These are phyloP conservation scores for Palythoa heliodiscus DNA, from an alignment of 92 coral and sea anemone species.

Conservation along the genomic window DNA sequence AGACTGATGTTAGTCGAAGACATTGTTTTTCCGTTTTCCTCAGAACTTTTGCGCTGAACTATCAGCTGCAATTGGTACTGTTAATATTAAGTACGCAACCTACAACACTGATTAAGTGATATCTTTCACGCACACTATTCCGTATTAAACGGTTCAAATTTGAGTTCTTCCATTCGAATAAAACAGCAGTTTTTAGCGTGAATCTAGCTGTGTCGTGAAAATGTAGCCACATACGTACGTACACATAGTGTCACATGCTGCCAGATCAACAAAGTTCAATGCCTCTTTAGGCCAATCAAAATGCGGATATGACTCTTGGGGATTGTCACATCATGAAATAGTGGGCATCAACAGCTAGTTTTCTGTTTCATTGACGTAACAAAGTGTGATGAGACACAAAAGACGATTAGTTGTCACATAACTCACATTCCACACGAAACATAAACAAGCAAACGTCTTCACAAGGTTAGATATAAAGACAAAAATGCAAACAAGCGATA, in stretches of 20 bases:
- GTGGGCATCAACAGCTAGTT: neutral
- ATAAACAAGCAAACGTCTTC: neutral
- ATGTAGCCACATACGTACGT: neutral
- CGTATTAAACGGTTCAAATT: neutral
- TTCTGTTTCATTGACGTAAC: neutral
- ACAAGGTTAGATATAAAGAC: neutral
- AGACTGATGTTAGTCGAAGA: constrained; percentile 29
- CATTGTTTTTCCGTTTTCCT: neutral
- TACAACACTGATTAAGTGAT: neutral
- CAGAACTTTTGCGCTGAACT: neutral
- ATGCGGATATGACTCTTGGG: neutral
- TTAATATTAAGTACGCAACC: neutral
- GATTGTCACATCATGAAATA: neutral
- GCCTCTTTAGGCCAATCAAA: neutral
- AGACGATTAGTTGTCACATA: neutral
- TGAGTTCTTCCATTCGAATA: constrained; percentile 10
- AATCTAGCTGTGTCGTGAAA: neutral
- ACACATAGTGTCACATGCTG: neutral
- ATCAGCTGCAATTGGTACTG: neutral
- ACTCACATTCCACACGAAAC: neutral
- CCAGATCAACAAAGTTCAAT: neutral
- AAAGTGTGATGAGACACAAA: neutral
- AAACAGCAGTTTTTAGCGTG: constrained; percentile 2
- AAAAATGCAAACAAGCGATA: neutral
- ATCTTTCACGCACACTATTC: neutral